Evolutionary conservation across 2,113 vertebrate genomes (phyloP).

Genomic region (Eudorcas thomsonii): DNA sequence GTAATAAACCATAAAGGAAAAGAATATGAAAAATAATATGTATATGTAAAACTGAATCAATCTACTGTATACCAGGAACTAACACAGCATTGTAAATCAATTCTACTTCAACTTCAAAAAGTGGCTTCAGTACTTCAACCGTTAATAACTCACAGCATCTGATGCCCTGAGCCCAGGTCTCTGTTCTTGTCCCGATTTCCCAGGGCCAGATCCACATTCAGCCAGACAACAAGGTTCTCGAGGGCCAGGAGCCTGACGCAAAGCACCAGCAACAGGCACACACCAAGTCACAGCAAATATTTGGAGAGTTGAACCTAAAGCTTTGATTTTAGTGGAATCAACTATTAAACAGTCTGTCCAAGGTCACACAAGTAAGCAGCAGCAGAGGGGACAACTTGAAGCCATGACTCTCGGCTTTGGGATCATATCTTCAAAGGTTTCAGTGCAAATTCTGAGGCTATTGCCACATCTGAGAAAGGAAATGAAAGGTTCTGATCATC

Average conservation of each 20-base stretch:
- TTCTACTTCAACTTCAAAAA: background rate
- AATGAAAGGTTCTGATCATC: fast-evolving
- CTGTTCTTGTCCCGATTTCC: background rate
- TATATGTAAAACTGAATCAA: background rate
- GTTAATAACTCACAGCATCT: background rate
- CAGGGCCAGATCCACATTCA: background rate
- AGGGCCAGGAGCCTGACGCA: background rate
- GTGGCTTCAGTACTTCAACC: fast-evolving
- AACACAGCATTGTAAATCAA: background rate
- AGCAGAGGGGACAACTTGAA: background rate
- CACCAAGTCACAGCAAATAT: background rate
- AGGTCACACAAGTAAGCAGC: background rate
- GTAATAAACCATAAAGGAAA: background rate
- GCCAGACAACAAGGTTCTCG: fast-evolving
- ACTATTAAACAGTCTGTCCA: background rate
- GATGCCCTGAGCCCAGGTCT: background rate
- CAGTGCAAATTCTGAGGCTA: background rate
- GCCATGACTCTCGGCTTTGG: background rate
- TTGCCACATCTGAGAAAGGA: background rate
- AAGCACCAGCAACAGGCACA: too few relatives aligned
- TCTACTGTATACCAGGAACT: background rate
- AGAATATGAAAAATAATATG: background rate
- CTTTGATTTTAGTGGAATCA: background rate
- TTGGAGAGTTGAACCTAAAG: background rate
- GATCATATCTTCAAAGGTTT: fast-evolving